phyloP scores from a whole-genome alignment of 2,113 vertebrate species.

The Rhea pennata region DNA sequence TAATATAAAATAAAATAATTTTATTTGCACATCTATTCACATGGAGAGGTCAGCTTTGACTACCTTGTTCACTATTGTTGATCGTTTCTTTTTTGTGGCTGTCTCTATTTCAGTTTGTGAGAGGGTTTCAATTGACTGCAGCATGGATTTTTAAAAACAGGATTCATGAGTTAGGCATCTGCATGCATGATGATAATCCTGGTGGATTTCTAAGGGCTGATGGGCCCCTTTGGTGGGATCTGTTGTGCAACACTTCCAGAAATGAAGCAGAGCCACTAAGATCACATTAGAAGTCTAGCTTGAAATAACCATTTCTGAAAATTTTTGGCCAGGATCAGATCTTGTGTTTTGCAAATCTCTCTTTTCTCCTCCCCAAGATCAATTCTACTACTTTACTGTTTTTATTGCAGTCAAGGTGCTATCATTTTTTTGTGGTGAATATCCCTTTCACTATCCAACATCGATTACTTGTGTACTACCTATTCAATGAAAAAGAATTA shows the following conservation, averaged over 20 bases:
- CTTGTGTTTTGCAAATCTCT: not conserved
- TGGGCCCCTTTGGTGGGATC: accelerated
- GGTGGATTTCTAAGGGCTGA: not conserved
- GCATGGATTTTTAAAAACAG: not conserved
- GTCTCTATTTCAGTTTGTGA: not conserved
- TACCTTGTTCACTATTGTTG: not conserved
- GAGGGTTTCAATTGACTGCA: not conserved
- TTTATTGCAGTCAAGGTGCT: not conserved
- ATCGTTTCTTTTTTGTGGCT: not conserved
- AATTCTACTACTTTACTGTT: not conserved
- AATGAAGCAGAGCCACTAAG: not conserved
- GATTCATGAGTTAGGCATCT: not conserved
- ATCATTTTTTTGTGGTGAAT: not conserved
- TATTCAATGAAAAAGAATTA: not conserved
- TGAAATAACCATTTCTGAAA: not conserved
- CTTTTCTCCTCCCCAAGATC: not conserved
- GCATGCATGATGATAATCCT: accelerated
- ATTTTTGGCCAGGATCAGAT: not conserved
- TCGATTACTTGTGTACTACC: not conserved
- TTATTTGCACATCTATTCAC: not conserved
- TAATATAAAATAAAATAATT: not conserved
- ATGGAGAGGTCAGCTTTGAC: not conserved
- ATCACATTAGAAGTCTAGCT: not conserved
- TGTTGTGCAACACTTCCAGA: accelerated
- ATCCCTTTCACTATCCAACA: not conserved